Conservation (phyloP, 2,888 invertebrate genomes). For the Chloromyia formosa region DNA sequence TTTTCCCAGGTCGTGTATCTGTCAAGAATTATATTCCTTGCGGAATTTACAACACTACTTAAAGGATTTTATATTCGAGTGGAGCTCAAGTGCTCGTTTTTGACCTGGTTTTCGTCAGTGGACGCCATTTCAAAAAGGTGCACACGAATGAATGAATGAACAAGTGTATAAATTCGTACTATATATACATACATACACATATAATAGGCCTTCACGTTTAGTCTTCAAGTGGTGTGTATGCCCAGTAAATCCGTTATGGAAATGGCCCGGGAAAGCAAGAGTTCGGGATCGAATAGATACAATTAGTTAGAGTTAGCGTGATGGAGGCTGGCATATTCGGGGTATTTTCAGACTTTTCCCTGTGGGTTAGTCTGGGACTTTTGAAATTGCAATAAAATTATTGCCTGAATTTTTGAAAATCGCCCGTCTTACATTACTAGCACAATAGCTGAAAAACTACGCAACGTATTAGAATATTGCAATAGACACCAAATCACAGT, state of each 20-base stretch:
- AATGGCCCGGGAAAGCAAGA: too few relatives aligned
- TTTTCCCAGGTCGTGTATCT: constrained; percentile 31
- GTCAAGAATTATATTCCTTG: constrained; percentile 31
- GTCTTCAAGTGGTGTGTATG: constrained; percentile 27
- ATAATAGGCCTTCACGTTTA: background rate
- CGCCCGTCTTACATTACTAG: too few relatives aligned
- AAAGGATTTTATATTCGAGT: constrained; percentile 31
- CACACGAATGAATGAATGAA: constrained; percentile 4
- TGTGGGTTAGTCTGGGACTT: too few relatives aligned
- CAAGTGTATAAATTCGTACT: background rate
- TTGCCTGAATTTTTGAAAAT: too few relatives aligned
- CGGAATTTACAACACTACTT: constrained; percentile 35
- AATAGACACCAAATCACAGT: too few relatives aligned
- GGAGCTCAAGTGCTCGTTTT: background rate
- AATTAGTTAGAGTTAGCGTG: too few relatives aligned
- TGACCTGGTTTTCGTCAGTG: constrained; percentile 9
- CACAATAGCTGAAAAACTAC: too few relatives aligned
- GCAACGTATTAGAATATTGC: too few relatives aligned
- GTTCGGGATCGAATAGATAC: too few relatives aligned
- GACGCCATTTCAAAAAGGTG: background rate
- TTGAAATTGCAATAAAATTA: too few relatives aligned
- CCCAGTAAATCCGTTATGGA: constrained; percentile 20
- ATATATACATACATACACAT: background rate
- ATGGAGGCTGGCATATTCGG: too few relatives aligned
- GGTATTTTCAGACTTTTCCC: too few relatives aligned